Conservation (phyloP, 2,113 vertebrate genomes). For the Erythrocebus patas region DNA sequence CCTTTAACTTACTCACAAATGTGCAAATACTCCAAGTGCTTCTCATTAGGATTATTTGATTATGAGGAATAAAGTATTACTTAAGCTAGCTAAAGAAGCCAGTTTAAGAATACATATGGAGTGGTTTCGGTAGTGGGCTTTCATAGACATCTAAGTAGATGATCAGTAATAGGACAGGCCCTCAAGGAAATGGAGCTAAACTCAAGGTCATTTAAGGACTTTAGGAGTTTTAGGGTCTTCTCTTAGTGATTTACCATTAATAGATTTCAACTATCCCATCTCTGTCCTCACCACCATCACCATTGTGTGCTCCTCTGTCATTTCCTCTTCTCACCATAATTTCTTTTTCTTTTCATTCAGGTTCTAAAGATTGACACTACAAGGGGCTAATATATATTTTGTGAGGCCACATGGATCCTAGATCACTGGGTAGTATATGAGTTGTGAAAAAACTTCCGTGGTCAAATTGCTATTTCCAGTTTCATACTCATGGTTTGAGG, state of each 20-base stretch:
- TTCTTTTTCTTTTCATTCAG: neutral
- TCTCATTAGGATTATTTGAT: neutral
- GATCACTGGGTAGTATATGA: neutral
- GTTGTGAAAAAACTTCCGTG: neutral
- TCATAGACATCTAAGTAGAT: neutral
- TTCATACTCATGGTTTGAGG: neutral
- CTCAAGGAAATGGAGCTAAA: neutral
- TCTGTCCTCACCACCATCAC: neutral
- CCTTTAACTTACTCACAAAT: neutral
- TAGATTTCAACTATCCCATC: neutral
- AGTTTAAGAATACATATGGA: neutral
- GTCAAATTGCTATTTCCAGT: neutral
- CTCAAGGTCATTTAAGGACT: neutral
- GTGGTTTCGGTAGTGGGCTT: neutral
- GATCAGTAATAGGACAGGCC: neutral
- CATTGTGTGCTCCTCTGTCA: neutral
- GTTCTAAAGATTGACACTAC: neutral
- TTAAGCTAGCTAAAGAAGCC: neutral
- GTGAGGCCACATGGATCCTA: neutral
- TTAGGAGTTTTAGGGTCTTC: neutral
- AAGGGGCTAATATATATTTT: neutral
- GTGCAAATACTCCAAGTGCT: neutral
- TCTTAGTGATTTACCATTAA: neutral
- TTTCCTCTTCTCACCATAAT: neutral
- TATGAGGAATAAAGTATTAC: neutral